Evolutionary conservation across 2,888 invertebrate species (phyloP).

Genomic region (Bibio marci): DNA sequence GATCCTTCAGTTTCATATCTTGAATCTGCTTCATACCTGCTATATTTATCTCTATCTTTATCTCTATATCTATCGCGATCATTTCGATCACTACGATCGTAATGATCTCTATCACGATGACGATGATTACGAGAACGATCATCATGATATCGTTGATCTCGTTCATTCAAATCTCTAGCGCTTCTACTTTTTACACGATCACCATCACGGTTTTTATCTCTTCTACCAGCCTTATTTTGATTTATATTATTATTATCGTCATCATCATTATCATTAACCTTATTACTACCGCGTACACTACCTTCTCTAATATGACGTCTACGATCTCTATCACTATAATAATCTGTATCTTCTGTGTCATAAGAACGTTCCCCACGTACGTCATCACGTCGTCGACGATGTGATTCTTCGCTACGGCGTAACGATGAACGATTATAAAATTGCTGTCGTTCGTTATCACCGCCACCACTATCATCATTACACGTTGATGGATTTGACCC

Average conservation of each 20-base stretch:
- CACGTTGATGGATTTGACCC: constrained; percentile 15
- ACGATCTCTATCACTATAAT: constrained; percentile 44
- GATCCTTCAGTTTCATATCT: constrained; percentile 49
- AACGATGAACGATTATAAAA: constrained; percentile 2
- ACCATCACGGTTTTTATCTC: constrained; percentile 20
- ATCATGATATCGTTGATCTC: constrained; percentile 32
- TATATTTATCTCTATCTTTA: constrained; percentile 7
- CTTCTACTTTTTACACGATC: constrained; percentile 20
- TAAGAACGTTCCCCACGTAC: constrained; percentile 30
- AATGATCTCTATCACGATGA: constrained; percentile 16
- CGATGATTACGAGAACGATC: constrained; percentile 28
- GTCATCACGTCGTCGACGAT: constrained; percentile 1
- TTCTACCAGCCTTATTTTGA: constrained; percentile 14
- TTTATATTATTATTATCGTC: constrained; percentile 17
- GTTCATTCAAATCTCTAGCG: constrained; percentile 9
- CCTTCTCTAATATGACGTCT: constrained; percentile 31
- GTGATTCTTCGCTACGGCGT: neutral
- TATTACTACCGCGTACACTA: constrained; percentile 19
- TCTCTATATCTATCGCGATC: constrained; percentile 13
- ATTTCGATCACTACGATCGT: constrained; percentile 22
- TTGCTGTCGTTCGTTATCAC: constrained; percentile 17
- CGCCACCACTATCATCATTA: constrained; percentile 27
- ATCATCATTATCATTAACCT: constrained; percentile 24
- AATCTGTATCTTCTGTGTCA: constrained; percentile 47
- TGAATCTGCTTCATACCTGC: constrained; percentile 41